Percentiles rank a stretch among this genome's conserved stretches.
phyloP scores from a whole-genome alignment of 2,888 invertebrate genomes.

The Lasioglossum calceatum region DNA sequence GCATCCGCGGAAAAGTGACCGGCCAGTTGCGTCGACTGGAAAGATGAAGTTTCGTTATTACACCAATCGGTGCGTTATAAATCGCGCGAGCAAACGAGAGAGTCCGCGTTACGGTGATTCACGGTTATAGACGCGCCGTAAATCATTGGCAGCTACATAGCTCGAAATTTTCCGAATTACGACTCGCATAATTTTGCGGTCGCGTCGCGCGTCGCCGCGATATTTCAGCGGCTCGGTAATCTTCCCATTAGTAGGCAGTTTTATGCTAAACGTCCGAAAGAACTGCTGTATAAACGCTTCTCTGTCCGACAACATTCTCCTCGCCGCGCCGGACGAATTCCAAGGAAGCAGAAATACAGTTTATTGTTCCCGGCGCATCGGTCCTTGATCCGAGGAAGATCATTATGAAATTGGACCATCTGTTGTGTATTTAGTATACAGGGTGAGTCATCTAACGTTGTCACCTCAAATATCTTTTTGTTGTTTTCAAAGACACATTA shows the following conservation, averaged over 20 bases:
- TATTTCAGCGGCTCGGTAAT: constrained; percentile 9
- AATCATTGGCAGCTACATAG: constrained; percentile 29
- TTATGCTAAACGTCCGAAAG: neutral
- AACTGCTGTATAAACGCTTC: neutral
- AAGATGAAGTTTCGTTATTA: constrained; percentile 51
- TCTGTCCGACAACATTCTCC: neutral
- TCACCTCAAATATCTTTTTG: no score
- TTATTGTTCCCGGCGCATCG: neutral
- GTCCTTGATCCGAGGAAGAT: neutral
- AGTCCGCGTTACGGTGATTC: constrained; percentile 31
- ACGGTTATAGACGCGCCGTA: constrained; percentile 47
- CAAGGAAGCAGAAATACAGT: no score
- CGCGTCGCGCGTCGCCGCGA: neutral
- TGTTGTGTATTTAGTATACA: no score
- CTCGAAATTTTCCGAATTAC: constrained; percentile 31
- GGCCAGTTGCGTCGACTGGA: constrained; percentile 25
- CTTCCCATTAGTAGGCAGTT: neutral
- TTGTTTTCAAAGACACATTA: no score
- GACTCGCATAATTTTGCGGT: constrained; percentile 14
- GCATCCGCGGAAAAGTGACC: constrained; percentile 49
- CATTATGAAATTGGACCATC: neutral
- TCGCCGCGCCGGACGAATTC: neutral
- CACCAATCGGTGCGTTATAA: constrained; percentile 48
- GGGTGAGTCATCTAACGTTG: no score
- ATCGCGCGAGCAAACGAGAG: constrained; percentile 18